Evolutionary conservation across 2,113 vertebrate species (phyloP).

Genomic region (Echinops telfairi): DNA sequence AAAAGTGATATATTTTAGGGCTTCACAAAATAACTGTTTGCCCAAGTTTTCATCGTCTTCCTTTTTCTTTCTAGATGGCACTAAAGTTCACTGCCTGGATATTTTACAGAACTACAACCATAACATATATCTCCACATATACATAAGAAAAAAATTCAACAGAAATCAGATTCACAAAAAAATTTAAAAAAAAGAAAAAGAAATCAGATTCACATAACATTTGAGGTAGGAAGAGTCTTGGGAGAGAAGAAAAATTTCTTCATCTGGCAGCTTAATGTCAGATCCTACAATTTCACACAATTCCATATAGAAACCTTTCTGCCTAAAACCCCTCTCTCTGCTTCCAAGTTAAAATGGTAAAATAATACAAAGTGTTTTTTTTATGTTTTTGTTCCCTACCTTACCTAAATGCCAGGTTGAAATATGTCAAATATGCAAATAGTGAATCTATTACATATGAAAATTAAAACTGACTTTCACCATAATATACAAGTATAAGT

Average conservation of each 20-base stretch:
- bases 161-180: neutral
- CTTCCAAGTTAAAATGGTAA: slow-evolving; percentile 54
- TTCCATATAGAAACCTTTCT: slow-evolving; percentile 28
- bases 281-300: neutral
- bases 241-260: slow-evolving; percentile 42
- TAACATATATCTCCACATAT: neutral
- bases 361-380: neutral
- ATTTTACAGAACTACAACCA: slow-evolving; percentile 29
- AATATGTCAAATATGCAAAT: slow-evolving; percentile 34
- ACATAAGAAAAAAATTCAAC: slow-evolving; percentile 30
- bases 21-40: slow-evolving; percentile 62
- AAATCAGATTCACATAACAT: neutral
- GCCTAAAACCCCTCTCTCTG: neutral
- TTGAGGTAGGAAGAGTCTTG: slow-evolving; percentile 32
- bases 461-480: slow-evolving; percentile 63
- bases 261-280: slow-evolving; percentile 54
- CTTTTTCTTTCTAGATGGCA: slow-evolving; percentile 55
- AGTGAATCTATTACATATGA: neutral
- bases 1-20: slow-evolving; percentile 75
- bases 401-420: slow-evolving; percentile 41
- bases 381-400: neutral
- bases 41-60: slow-evolving; percentile 45
- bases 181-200: too few species aligned
- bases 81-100: slow-evolving; percentile 56
- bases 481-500: neutral